A percentile compares a stretch with the other conserved stretches of the same genome.
phyloP scores from a whole-genome alignment of 2,113 vertebrate species.

The Aleadryas rufinucha region DNA sequence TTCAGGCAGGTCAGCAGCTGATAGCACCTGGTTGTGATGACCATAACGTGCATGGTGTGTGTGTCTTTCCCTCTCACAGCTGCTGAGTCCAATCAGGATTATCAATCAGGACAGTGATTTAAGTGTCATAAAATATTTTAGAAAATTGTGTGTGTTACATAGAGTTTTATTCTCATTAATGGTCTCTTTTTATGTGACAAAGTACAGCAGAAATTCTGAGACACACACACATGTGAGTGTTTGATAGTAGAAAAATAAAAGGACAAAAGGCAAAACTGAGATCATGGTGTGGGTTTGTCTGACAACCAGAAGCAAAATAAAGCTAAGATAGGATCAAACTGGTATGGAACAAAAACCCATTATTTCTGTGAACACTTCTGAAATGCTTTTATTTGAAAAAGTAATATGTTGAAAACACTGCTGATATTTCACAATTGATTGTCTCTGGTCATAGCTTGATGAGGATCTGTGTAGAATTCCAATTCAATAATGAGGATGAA shows the following conservation, averaged over 20 bases:
- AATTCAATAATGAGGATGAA: not conserved
- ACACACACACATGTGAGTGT: not conserved
- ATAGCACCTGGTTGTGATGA: not conserved
- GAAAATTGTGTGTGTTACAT: not conserved
- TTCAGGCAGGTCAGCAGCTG: not conserved
- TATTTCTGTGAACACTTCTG: not conserved
- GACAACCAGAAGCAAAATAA: not conserved
- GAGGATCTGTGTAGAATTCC: not conserved
- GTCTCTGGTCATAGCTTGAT: not conserved
- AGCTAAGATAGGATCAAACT: not conserved
- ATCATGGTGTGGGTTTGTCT: not conserved
- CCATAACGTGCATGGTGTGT: accelerated
- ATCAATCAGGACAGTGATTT: not conserved
- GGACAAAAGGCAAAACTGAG: not conserved
- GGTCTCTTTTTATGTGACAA: not conserved
- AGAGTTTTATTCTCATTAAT: not conserved
- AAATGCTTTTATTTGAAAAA: not conserved
- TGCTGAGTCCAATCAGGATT: not conserved
- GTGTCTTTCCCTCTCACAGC: not conserved
- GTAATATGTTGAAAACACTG: not conserved
- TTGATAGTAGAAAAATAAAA: not conserved
- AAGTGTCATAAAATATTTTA: not conserved
- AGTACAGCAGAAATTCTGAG: not conserved
- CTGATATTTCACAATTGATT: not conserved
- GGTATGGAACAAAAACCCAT: not conserved